Percentiles rank a stretch among this genome's conserved stretches.
Evolutionary conservation across 2,797 vertebrate species (phyloP).

Genomic region (Chloroceryle amazona): DNA sequence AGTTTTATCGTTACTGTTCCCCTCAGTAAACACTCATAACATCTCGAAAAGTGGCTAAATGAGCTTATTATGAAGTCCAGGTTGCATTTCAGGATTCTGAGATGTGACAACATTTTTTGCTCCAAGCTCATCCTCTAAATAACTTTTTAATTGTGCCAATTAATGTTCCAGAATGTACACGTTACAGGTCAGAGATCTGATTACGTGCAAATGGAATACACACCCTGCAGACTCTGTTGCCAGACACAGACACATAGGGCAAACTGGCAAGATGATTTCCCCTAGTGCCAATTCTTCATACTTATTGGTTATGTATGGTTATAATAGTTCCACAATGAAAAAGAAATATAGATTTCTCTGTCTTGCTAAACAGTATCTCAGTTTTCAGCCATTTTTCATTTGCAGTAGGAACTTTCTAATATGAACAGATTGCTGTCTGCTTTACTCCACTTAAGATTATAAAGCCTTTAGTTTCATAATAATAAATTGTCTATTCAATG

Average conservation of each 20-base stretch:
- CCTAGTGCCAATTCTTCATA: background rate
- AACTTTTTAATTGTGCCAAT: constrained; percentile 57
- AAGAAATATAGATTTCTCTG: constrained; percentile 42
- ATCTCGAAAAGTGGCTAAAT: constrained; percentile 19
- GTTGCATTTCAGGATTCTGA: background rate
- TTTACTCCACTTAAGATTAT: constrained; percentile 27
- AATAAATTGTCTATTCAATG: constrained; percentile 14
- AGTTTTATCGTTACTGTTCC: background rate
- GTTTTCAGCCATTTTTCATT: constrained; percentile 61
- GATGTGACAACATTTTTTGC: background rate
- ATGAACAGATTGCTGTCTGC: constrained; percentile 34
- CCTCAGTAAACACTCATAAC: background rate
- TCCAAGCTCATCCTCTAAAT: constrained; percentile 26
- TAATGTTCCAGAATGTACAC: constrained; percentile 46
- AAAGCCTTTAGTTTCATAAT: constrained; percentile 47
- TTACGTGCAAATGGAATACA: constrained; percentile 15
- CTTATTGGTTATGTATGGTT: background rate
- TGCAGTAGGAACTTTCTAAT: constrained; percentile 41
- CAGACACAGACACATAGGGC: background rate
- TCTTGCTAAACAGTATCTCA: constrained; percentile 57
- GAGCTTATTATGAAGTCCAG: constrained; percentile 31
- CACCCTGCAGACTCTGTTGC: background rate
- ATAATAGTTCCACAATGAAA: constrained; percentile 12
- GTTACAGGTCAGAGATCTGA: constrained; percentile 61
- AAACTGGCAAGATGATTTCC: background rate